Evolutionary conservation across 2,797 vertebrate genomes (phyloP).

Genomic region (Sebastes nivosus): DNA sequence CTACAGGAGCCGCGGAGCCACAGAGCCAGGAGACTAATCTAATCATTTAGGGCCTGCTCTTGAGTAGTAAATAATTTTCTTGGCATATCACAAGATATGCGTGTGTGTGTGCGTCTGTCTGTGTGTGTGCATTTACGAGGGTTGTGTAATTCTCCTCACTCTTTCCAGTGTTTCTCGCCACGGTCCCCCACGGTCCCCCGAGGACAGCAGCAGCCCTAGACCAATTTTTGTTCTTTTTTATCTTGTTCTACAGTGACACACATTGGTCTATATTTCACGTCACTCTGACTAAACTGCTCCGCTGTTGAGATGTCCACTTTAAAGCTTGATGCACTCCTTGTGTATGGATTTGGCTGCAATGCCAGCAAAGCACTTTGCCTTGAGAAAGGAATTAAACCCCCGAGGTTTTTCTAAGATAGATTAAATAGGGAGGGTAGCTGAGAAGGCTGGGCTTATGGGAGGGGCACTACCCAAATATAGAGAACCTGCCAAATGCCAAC

Average conservation of each 20-base stretch:
- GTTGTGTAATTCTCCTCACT: slow-evolving; percentile 21
- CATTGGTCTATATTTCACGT: slow-evolving; percentile 70
- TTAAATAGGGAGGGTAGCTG: slow-evolving; percentile 67
- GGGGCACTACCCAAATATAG: slow-evolving; percentile 66
- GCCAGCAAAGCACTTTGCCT: slow-evolving; percentile 83
- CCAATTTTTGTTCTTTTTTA: slow-evolving; percentile 26
- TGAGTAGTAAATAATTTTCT: slow-evolving; percentile 67
- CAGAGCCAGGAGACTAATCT: slow-evolving; percentile 67
- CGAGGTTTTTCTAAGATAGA: slow-evolving; percentile 74
- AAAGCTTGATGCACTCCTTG: slow-evolving; percentile 79
- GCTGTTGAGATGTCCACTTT: slow-evolving; percentile 78
- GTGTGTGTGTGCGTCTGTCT: background rate
- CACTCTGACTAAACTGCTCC: slow-evolving; percentile 69
- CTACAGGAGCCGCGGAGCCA: slow-evolving; percentile 36
- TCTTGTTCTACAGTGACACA: slow-evolving; percentile 54
- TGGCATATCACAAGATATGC: slow-evolving; percentile 52
- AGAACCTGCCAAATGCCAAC: slow-evolving; percentile 67
- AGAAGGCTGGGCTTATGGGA: slow-evolving; percentile 51
- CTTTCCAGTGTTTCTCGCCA: slow-evolving; percentile 33
- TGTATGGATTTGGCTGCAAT: slow-evolving; percentile 76
- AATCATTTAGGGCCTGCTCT: slow-evolving; percentile 60
- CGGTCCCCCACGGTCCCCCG: background rate
- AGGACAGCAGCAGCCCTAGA: slow-evolving; percentile 31
- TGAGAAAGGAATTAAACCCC: slow-evolving; percentile 77
- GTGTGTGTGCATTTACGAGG: background rate